phyloP scores from a whole-genome alignment of 2,888 invertebrate genomes.

The Linnaemya tessellans region DNA sequence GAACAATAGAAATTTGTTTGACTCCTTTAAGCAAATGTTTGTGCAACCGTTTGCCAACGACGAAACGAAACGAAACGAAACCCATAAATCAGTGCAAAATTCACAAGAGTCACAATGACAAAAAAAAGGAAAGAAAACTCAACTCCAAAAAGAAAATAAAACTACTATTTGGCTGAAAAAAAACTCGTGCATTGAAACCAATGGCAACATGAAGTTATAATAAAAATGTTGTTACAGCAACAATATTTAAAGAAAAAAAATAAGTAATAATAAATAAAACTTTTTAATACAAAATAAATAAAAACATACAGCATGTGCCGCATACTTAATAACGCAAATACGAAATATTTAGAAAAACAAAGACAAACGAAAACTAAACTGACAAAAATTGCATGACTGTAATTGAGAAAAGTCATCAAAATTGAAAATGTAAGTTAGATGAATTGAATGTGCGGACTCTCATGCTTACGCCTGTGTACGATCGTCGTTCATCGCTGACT shows the following conservation, averaged over 20 bases:
- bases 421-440: conserved; percentile 39
- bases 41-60: conserved; percentile 52
- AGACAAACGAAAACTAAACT: conserved; percentile 12
- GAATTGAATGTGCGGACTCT: neutral
- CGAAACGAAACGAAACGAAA: conserved; percentile 16
- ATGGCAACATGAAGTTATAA: conserved; percentile 39
- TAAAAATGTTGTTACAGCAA: conserved; percentile 62
- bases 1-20: conserved; percentile 31
- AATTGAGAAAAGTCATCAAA: conserved; percentile 69
- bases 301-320: conserved; percentile 68
- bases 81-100: conserved; percentile 60
- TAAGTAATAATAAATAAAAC: conserved; percentile 34
- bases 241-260: conserved; percentile 4
- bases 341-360: conserved; percentile 18
- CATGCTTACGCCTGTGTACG: conserved; percentile 22
- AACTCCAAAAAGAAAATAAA: conserved; percentile 27
- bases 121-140: neutral
- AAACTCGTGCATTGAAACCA: neutral
- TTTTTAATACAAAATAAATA: conserved; percentile 27
- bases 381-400: conserved; percentile 60
- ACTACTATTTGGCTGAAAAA: neutral
- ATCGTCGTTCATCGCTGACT: conserved; percentile 13
- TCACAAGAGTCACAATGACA: conserved; percentile 43
- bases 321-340: conserved; percentile 49
- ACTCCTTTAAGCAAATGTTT: conserved; percentile 45